These are phyloP conservation scores for Colletes gigas DNA, from an alignment of 1,140 invertebrate species.

Conservation along the genomic window DNA sequence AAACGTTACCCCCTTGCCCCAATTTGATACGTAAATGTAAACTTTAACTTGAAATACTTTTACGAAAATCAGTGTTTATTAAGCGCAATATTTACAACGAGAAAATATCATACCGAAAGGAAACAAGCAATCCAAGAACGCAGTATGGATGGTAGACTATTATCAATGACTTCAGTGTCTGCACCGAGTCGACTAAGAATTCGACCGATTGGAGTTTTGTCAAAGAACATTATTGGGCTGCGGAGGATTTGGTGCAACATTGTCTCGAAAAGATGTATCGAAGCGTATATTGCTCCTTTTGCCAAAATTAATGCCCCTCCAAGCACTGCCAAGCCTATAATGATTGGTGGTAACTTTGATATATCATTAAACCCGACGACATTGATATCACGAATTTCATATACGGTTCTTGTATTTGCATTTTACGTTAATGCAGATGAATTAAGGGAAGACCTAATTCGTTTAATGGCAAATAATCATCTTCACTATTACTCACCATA, in stretches of 20 bases:
- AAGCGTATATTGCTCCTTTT: conserved; percentile 84
- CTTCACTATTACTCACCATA: conserved; percentile 47
- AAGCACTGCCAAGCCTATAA: conserved; percentile 82
- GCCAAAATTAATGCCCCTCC: conserved; percentile 82
- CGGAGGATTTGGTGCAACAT: conserved; percentile 85
- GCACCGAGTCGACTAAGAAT: conserved; percentile 88
- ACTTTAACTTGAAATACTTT: conserved; percentile 33
- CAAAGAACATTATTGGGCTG: conserved; percentile 88
- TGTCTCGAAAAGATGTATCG: conserved; percentile 82
- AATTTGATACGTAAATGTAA: conserved; percentile 31
- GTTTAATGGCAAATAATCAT: conserved; percentile 13
- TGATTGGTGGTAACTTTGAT: conserved; percentile 62
- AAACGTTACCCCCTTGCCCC: too few relatives aligned
- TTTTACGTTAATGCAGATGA: neutral
- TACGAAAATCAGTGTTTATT: conserved; percentile 46
- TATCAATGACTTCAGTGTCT: conserved; percentile 87
- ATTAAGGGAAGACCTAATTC: neutral
- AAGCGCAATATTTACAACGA: conserved; percentile 52
- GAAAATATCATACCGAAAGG: conserved; percentile 79
- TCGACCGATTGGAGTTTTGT: conserved; percentile 87
- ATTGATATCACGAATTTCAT: conserved; percentile 26
- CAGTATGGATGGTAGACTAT: conserved; percentile 76
- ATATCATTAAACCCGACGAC: conserved; percentile 45
- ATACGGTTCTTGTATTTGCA: conserved; percentile 32
- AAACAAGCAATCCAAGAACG: conserved; percentile 78